Evolutionary conservation across 2,888 invertebrate species (phyloP).

Genomic region (Epirrhoe alternata): DNA sequence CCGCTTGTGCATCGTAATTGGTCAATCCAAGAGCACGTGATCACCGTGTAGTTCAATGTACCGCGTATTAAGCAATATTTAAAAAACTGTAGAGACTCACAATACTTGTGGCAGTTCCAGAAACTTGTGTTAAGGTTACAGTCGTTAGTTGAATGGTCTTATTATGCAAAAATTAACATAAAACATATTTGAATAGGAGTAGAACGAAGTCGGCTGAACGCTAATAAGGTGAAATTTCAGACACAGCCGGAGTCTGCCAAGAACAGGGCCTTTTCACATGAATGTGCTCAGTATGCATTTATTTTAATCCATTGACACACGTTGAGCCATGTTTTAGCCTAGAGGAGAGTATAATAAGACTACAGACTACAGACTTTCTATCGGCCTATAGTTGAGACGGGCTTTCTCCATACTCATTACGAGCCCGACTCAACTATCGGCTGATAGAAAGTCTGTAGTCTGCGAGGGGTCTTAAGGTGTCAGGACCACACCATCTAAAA

Average conservation of each 20-base stretch:
- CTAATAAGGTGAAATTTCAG: constrained; percentile 27
- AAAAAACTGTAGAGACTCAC: neutral
- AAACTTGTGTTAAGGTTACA: constrained; percentile 35
- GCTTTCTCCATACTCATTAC: too few species aligned
- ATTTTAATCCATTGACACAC: neutral
- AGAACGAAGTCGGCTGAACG: constrained; percentile 27
- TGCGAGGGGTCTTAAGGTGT: too few species aligned
- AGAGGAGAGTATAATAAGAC: too few species aligned
- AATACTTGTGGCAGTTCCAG: neutral
- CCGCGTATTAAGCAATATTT: too few species aligned
- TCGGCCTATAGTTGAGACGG: too few species aligned
- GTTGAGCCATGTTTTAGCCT: neutral
- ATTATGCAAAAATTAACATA: constrained; percentile 45
- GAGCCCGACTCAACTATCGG: too few species aligned
- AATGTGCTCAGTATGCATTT: neutral
- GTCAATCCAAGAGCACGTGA: too few species aligned
- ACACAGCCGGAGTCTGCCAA: neutral
- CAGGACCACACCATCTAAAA: too few species aligned
- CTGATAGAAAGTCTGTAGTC: too few species aligned
- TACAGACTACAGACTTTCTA: too few species aligned
- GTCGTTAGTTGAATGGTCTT: constrained; percentile 42
- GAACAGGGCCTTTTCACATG: neutral
- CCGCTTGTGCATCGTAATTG: too few species aligned
- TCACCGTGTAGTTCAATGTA: too few species aligned
- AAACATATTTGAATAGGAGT: constrained; percentile 40